A percentile compares a stretch with the other conserved stretches of the same genome.
These are phyloP conservation scores for Pachyuromys duprasi DNA, from an alignment of 2,797 vertebrate genomes.

Conservation along the genomic window DNA sequence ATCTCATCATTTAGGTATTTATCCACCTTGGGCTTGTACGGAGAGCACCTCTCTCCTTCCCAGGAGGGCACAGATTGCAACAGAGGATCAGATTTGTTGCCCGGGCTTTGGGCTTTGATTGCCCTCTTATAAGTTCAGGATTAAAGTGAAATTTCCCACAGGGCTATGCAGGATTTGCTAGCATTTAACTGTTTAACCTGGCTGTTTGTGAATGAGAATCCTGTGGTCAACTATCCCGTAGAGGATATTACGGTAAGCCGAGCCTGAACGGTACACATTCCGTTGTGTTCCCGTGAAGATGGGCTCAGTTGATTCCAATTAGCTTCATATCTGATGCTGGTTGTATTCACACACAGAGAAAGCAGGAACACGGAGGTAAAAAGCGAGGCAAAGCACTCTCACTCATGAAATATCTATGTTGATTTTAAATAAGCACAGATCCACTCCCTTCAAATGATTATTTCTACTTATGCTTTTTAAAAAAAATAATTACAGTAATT, in stretches of 20 bases:
- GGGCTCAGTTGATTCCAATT: constrained; percentile 89
- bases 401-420: constrained; percentile 78
- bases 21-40: constrained; percentile 97
- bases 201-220: constrained; percentile 95
- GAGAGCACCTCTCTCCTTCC: constrained; percentile 96
- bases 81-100: constrained; percentile 99
- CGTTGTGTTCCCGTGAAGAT: constrained; percentile 88
- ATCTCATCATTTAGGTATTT: constrained; percentile 99
- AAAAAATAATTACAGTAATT: constrained; percentile 63
- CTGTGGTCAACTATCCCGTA: constrained; percentile 94
- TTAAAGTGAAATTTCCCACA: constrained; percentile 99
- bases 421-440: constrained; percentile 83
- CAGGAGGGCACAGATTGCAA: constrained; percentile 97
- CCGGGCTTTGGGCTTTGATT: constrained; percentile 99
- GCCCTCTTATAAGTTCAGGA: constrained; percentile 99
- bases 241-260: constrained; percentile 94
- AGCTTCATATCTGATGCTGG: constrained; percentile 86
- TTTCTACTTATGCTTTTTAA: constrained; percentile 35
- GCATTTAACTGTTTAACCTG: constrained; percentile 99
- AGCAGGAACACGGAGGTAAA: constrained; percentile 83
- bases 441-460: constrained; percentile 63
- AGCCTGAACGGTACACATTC: constrained; percentile 89
- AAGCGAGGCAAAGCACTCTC: constrained; percentile 77
- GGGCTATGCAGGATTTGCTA: constrained; percentile 99
- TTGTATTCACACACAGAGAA: constrained; percentile 86